Evolutionary conservation across 2,888 invertebrate genomes (phyloP).

Genomic region (Callosobruchus maculatus): DNA sequence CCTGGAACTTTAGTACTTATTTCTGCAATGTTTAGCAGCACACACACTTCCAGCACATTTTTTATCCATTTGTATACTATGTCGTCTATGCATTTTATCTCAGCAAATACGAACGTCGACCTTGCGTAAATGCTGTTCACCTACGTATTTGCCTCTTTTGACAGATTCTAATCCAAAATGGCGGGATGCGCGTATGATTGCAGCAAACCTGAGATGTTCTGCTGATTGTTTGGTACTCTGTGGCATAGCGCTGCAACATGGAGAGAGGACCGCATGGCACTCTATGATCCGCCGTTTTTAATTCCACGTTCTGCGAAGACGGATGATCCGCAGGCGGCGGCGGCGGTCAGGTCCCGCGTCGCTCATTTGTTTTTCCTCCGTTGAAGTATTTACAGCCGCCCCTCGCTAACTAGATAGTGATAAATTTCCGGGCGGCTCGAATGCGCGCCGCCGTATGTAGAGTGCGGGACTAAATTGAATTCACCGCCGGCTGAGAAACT

Average conservation of each 20-base stretch:
- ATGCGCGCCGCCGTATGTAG: neutral
- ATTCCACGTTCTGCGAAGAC: neutral
- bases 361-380: neutral
- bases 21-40: no score
- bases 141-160: no score
- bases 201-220: no score
- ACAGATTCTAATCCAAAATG: no score
- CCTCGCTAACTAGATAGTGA: neutral
- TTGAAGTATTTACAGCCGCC: neutral
- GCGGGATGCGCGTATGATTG: no score
- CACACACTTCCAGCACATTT: no score
- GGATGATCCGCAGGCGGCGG: neutral
- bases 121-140: no score
- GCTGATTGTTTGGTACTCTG: no score
- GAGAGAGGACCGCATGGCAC: neutral
- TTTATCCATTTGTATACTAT: no score
- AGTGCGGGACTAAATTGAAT: neutral
- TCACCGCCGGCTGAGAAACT: neutral
- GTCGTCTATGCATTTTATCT: no score
- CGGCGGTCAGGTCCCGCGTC: neutral
- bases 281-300: neutral
- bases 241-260: neutral
- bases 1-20: no score
- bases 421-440: neutral
- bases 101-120: no score